These are phyloP conservation scores for Lamproptera curius DNA, from an alignment of 2,888 invertebrate genomes.

Conservation along the genomic window DNA sequence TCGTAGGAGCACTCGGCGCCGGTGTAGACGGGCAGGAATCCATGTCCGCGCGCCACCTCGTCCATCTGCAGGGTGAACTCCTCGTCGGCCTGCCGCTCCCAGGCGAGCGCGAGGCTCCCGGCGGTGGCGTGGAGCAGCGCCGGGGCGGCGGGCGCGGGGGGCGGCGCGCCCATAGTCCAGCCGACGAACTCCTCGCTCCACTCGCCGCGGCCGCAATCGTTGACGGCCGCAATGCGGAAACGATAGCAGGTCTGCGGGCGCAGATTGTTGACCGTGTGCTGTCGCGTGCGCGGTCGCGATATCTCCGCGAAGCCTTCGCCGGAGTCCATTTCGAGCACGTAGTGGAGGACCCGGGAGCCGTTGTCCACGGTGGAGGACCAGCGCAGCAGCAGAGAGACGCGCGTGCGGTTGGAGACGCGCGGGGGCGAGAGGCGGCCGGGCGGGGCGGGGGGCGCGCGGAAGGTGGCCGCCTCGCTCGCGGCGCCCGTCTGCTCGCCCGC, in stretches of 20 bases:
- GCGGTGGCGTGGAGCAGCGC: conserved; percentile 80
- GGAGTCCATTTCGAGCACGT: conserved; percentile 87
- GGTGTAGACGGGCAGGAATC: conserved; percentile 88
- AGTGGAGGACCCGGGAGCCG: conserved; percentile 87
- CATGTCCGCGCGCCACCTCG: conserved; percentile 82
- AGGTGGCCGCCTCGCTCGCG: conserved; percentile 87
- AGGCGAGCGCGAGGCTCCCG: conserved; percentile 82
- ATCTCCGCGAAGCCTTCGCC: conserved; percentile 86
- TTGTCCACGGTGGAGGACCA: conserved; percentile 88
- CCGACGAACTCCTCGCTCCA: conserved; percentile 83
- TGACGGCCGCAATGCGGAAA: conserved; percentile 90
- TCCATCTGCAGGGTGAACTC: conserved; percentile 92
- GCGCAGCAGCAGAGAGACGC: conserved; percentile 83
- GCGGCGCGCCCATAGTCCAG: conserved; percentile 89
- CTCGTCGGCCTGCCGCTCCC: conserved; percentile 88
- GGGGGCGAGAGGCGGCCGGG: conserved; percentile 87
- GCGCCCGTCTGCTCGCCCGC: conserved; percentile 86
- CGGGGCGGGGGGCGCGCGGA: conserved; percentile 89
- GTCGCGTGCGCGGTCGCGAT: conserved; percentile 84
- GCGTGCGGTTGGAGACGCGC: conserved; percentile 83
- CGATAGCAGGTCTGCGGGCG: conserved; percentile 88
- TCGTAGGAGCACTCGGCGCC: conserved; percentile 84
- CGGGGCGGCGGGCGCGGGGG: conserved; percentile 88
- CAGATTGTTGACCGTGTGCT: conserved; percentile 86
- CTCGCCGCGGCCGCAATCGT: conserved; percentile 86